A percentile compares a stretch with the other conserved stretches of the same genome.
These are phyloP conservation scores for Tholera decimalis DNA, from an alignment of 2,888 invertebrate species.

Conservation along the genomic window DNA sequence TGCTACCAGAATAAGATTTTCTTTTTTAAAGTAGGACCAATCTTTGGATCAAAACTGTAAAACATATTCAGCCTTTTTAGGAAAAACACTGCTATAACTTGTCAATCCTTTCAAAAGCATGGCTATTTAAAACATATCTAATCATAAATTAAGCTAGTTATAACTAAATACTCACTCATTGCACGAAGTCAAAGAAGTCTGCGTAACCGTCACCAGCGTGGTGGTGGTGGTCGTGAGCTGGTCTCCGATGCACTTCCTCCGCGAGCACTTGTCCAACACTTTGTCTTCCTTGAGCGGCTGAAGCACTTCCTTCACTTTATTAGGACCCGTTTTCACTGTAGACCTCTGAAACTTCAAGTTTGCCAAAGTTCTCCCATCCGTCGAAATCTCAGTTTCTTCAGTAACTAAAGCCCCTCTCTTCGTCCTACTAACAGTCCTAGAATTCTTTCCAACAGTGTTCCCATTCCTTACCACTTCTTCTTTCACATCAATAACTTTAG, in stretches of 20 bases:
- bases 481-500: constrained; percentile 82
- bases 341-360: constrained; percentile 87
- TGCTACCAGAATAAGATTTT: background rate
- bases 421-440: constrained; percentile 84
- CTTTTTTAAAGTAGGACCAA: no score
- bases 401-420: constrained; percentile 86
- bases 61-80: background rate
- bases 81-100: background rate
- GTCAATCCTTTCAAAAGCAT: background rate
- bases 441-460: constrained; percentile 84
- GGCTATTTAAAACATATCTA: background rate
- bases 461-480: constrained; percentile 84
- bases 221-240: constrained; percentile 85
- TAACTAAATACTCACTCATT: constrained; percentile 86
- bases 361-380: constrained; percentile 84
- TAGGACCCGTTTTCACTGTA: constrained; percentile 84
- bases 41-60: no score
- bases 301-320: constrained; percentile 82
- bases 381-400: constrained; percentile 86
- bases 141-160: background rate
- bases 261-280: constrained; percentile 79
- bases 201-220: constrained; percentile 87
- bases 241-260: constrained; percentile 86
- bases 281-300: constrained; percentile 83
- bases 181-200: constrained; percentile 86